phyloP scores from a whole-genome alignment of 1,140 invertebrate species.

The Geopemphigus sp. region DNA sequence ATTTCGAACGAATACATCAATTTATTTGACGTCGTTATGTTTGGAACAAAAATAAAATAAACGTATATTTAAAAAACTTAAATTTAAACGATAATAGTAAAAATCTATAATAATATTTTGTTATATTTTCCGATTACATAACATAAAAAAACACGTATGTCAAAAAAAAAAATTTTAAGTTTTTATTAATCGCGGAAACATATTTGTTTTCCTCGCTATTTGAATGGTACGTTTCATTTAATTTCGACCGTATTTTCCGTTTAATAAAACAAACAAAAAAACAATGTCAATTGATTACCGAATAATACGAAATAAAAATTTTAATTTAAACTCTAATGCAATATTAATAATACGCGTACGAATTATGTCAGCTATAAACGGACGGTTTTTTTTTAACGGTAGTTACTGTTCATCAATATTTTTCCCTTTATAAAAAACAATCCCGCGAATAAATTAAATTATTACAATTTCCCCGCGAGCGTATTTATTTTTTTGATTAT shows the following conservation, averaged over 20 bases:
- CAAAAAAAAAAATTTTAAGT: not conserved
- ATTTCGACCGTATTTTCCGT: not conserved
- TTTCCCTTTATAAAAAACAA: constrained; percentile 6
- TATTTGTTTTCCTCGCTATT: not conserved
- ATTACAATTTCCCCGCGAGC: constrained; percentile 4
- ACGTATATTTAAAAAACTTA: too few species aligned
- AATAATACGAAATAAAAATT: constrained; percentile 11
- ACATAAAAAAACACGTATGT: too few species aligned
- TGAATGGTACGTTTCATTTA: not conserved
- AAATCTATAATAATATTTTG: too few species aligned
- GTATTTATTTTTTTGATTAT: constrained; percentile 1
- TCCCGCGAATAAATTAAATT: constrained; percentile 8
- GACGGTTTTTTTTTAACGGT: not conserved
- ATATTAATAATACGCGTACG: not conserved
- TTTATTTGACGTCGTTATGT: too few species aligned
- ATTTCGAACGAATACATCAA: too few species aligned
- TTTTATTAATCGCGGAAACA: not conserved
- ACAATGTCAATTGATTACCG: constrained; percentile 8
- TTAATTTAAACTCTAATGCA: constrained; percentile 2
- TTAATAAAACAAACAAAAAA: not conserved
- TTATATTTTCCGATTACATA: too few species aligned
- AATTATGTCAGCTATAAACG: constrained; percentile 13
- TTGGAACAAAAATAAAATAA: too few species aligned
- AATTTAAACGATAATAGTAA: too few species aligned
- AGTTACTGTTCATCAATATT: constrained; percentile 26